These are phyloP conservation scores for Mamestra configurata DNA, from an alignment of 1,140 invertebrate species.

Conservation along the genomic window DNA sequence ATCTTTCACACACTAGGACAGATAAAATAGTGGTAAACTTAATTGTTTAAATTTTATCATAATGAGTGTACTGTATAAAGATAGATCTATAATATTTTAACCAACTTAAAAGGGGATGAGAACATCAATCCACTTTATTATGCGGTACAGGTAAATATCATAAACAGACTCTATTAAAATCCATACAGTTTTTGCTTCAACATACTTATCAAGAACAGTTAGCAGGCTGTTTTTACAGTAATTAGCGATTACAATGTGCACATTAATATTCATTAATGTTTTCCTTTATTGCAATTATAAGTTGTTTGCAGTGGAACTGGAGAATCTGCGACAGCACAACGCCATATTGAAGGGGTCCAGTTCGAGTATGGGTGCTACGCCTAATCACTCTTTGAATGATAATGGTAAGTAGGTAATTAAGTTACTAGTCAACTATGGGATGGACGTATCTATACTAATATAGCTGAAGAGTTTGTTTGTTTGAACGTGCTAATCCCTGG, in stretches of 20 bases:
- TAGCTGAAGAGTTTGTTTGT: too few relatives aligned
- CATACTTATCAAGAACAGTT: constrained; percentile 28
- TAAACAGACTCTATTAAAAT: neutral
- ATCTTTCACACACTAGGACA: too few relatives aligned
- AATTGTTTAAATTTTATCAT: neutral
- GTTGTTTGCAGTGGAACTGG: constrained; percentile 72
- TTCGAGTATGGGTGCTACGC: constrained; percentile 66
- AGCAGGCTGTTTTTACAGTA: constrained; percentile 31
- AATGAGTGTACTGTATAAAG: too few relatives aligned
- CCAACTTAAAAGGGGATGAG: too few relatives aligned
- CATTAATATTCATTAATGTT: constrained; percentile 22
- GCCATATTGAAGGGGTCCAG: constrained; percentile 69
- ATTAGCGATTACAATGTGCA: constrained; percentile 38
- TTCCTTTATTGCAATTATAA: constrained; percentile 46
- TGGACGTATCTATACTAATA: too few relatives aligned
- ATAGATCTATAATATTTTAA: too few relatives aligned
- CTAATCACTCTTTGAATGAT: constrained; percentile 67
- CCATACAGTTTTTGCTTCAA: constrained; percentile 14
- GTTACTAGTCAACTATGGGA: neutral
- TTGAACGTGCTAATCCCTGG: too few relatives aligned
- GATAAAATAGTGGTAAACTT: too few relatives aligned
- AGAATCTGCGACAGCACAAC: constrained; percentile 74
- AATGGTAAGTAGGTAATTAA: constrained; percentile 69
- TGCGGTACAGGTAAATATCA: neutral
- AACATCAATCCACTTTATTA: too few relatives aligned